Base-by-base conservation (phyloP, 2,888 invertebrate genomes). In the Plebejus melissa region DNA sequence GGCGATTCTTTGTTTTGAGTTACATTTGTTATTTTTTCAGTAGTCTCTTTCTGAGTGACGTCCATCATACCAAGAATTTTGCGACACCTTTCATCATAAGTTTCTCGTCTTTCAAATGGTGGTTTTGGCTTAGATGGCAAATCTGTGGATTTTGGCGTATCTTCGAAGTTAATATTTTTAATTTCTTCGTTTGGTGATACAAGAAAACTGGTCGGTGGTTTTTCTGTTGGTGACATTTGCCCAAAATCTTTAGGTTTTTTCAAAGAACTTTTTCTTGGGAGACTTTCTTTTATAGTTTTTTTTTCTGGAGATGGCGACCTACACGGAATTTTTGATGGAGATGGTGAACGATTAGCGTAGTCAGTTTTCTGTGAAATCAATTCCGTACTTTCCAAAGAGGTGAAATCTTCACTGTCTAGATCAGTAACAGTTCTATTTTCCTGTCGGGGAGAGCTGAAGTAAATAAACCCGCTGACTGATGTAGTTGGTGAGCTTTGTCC, bases 81-180 rank as follows among this genome's bases (percentile, higher is more conserved):
- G 58, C 95, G 94, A 80, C 96, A 96, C 54, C 96, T 91, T 84
- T 96, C 96, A 85, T 96, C 96, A 79, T 96, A 96, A 1, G 96
- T 96, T 86, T 96, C 96, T 58, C 95, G 94, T 80, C 96, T 92
- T 79, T 94, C 94, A 57, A 95, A 85, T 1, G 95, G 94, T 60
- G 95, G 94, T 80, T 94, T 95, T 38, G 89, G 83, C 80, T 94
- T 94, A 0, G 90, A 84, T 7, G 85, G 84, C 50, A 82, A 78
- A 70, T 82, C 82, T n/a, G 77, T 60, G n/a, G 81, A 80, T 81
- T 90, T 90, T 70, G 88, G 89, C 0, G 86, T 81, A 3, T 86
- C 79, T 79, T 82, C 82, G 36, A 81, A 41, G 28, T 58, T 79
- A 13, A 85, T 80, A 50, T 85, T 81, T 79, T 84, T 85, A 32